A percentile compares a stretch with the other conserved stretches of the same genome.
These are phyloP conservation scores for Bathynomus jamesi DNA, from an alignment of 1,140 invertebrate species.

Conservation along the genomic window DNA sequence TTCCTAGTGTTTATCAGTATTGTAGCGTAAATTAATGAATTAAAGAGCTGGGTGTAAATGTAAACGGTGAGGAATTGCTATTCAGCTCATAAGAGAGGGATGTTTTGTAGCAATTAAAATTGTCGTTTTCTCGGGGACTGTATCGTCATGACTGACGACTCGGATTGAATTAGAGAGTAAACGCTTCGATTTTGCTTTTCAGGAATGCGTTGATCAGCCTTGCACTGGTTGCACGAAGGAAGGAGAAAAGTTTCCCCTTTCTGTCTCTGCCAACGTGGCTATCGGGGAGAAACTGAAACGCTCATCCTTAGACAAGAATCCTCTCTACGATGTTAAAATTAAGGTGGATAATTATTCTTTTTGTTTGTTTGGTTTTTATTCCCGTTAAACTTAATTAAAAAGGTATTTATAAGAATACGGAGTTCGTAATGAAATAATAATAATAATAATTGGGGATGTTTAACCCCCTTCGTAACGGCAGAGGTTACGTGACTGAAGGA, in stretches of 20 bases:
- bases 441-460: too few relatives aligned
- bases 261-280: conserved; percentile 43
- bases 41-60: too few relatives aligned
- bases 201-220: conserved; percentile 52
- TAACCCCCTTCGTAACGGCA: too few relatives aligned
- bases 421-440: too few relatives aligned
- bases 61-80: too few relatives aligned
- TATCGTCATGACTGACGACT: neutral
- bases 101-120: neutral
- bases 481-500: too few relatives aligned
- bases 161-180: neutral
- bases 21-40: too few relatives aligned
- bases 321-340: conserved; percentile 23
- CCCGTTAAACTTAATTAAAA: conserved; percentile 26
- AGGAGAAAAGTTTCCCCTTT: conserved; percentile 54
- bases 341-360: conserved; percentile 31
- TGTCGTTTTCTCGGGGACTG: neutral
- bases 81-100: neutral
- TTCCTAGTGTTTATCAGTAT: too few relatives aligned
- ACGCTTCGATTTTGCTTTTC: neutral
- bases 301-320: neutral
- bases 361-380: conserved; percentile 48
- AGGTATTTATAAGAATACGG: too few relatives aligned
- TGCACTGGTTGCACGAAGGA: conserved; percentile 56
- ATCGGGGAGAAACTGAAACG: too few relatives aligned